Evolutionary conservation across 2,113 vertebrate species (phyloP), one percentile per base, ranked within the genome.

Genomic region (Larimichthys polyactis): DNA sequence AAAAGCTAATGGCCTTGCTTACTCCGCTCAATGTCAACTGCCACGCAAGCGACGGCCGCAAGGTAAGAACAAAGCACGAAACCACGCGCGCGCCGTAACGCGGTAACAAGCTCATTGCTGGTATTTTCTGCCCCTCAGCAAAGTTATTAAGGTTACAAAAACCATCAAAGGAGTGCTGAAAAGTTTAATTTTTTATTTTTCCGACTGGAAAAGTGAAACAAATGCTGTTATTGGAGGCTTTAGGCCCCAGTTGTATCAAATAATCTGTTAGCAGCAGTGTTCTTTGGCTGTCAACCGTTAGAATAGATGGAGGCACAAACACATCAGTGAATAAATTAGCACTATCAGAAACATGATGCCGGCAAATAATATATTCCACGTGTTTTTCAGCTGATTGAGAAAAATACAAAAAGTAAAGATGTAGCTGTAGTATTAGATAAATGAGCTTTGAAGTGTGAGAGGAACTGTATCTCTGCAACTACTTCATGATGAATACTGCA

Each of bases 1-100:
- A 99, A 95, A 99, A 99, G 95, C 96, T 99, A 89, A 99, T 99
- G 98, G 98, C 98, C 94, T 94, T 99, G 95, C 96, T 99, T 88
- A 99, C 98, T 22, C 97, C 98, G 82, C 94, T 99, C 90, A 99
- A 99, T 94, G 98, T 99, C 94, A 99, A 99, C 95, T 99, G 98
- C 93, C 98, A 99, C 75, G 98, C 98, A 49, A 99, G 98, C 82
- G 98, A 99, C 78, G 98, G 98, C 44, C 96, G 98, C 83, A 99
- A 99, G 96, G 98, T 99, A 95, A 95, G 96, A 80, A 20, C 81
- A 60, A 76, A 46, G 48, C 55, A 15, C 59, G 36, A 36, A 64
- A 24, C 54, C n/a, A 6, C 59, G 46, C 51, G 46, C 48, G 46
- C 48, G 62, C 11, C 9, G 20, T 20, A 57, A 43, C 15, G 46